Base-by-base conservation (phyloP, 2,113 vertebrate genomes). In the Symphodus melops region DNA sequence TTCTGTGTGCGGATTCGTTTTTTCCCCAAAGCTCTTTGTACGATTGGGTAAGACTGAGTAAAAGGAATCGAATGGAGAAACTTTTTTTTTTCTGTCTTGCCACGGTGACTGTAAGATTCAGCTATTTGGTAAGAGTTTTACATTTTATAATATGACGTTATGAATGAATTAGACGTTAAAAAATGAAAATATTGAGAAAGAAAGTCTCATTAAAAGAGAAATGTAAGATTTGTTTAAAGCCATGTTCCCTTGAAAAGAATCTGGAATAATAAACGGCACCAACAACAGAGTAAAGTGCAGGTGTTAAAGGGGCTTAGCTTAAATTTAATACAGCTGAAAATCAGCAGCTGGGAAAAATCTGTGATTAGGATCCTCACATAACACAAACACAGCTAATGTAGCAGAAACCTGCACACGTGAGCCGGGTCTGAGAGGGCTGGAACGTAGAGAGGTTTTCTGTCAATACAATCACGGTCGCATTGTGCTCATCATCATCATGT, bases 401-500 rank as follows among this genome's bases (percentile, higher is more conserved):
- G 28, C 39, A 49, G 79, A 70, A 56, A 41, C 3, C 28, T 41
- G 39, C 39, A 9, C 33, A 36, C 41, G 42, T 36, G 66, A 39
- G 62, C 55, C 54, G 44, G 33, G 67, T 59, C 36, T 65, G 78
- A 70, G 25, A 75, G 69, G 72, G 74, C 52, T 59, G 57, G 68
- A 82, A 78, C 21, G 8, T 48, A 51, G 17, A 49, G 51, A 55
- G 49, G 58, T 42, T 59, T 36, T 69, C 52, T 52, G 84, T 79
- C 65, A 62, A 66, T 92, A 92, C 91, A 92, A 91, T 93, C 91
- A 85, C 58, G 21, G 86, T 90, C 86, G 53, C 21, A 9, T 75
- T 88, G 86, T 86, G 79, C 88, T 88, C 58, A 11, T 72, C 69
- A 64, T 57, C n/a, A n/a, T n/a, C n/a, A n/a, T 63, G 33, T 36